Conservation (phyloP, 2,797 vertebrate genomes). For the Scolopax rusticola region DNA sequence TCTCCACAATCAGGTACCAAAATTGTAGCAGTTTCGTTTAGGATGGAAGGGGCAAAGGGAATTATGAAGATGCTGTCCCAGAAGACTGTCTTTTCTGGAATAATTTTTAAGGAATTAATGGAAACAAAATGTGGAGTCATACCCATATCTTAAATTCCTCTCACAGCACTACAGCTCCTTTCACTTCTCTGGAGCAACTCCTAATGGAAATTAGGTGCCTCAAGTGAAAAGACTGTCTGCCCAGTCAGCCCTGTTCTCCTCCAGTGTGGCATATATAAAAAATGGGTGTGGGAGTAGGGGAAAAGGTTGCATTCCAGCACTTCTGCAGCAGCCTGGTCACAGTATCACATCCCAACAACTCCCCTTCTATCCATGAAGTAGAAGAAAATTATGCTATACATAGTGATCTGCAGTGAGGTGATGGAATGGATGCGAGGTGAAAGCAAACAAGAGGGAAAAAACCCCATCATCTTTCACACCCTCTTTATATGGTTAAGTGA, state of each 20-base stretch:
- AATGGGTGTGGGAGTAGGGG: background rate
- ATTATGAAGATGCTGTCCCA: background rate
- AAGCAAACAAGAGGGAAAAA: background rate
- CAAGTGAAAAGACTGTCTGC: background rate
- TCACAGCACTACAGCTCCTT: background rate
- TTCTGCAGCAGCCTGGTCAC: background rate
- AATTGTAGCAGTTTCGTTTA: background rate
- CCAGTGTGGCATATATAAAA: background rate
- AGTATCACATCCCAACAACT: background rate
- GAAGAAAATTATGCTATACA: background rate
- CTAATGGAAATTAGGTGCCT: slow-evolving; percentile 26
- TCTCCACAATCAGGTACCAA: background rate
- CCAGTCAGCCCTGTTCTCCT: slow-evolving; percentile 18
- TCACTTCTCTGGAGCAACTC: background rate
- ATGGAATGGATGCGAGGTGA: background rate
- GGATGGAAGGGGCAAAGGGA: background rate
- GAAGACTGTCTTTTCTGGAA: background rate
- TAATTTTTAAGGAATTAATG: background rate
- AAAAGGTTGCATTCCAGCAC: background rate
- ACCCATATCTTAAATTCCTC: background rate
- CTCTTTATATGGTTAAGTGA: background rate
- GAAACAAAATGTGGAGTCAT: background rate
- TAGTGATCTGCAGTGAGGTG: background rate
- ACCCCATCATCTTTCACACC: background rate
- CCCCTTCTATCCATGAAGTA: background rate